Percentiles rank a stretch among this genome's conserved stretches.
Conservation (phyloP, 2,888 invertebrate genomes). For the Crematogaster levior region DNA sequence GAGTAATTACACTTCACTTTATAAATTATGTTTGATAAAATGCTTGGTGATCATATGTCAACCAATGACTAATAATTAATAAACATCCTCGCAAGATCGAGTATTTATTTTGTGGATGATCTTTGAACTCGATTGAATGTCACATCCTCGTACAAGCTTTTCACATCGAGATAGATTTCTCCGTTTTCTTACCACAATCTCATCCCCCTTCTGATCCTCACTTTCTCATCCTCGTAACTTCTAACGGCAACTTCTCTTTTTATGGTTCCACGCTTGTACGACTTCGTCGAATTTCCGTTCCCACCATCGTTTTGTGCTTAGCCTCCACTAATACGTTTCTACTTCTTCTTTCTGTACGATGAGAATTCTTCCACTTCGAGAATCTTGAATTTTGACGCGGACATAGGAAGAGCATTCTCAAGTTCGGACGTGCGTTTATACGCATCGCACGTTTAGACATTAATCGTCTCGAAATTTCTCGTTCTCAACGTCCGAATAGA, state of each 20-base stretch:
- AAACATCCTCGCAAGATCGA: neutral
- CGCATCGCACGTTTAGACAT: neutral
- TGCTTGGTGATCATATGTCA: slow-evolving; percentile 47
- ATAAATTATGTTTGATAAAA: slow-evolving; percentile 12
- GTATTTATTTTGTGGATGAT: slow-evolving; percentile 61
- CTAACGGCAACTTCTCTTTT: slow-evolving; percentile 39
- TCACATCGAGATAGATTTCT: slow-evolving; percentile 24
- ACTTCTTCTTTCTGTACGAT: neutral
- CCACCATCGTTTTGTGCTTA: slow-evolving; percentile 14
- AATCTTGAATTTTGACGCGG: slow-evolving; percentile 57
- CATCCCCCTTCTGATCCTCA: slow-evolving; percentile 20
- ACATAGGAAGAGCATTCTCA: slow-evolving; percentile 1
- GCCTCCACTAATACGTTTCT: slow-evolving; percentile 18
- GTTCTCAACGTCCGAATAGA: slow-evolving; percentile 9
- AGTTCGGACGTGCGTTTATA: neutral
- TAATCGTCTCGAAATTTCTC: neutral
- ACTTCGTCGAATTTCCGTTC: slow-evolving; percentile 57
- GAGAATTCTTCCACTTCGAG: slow-evolving; percentile 55
- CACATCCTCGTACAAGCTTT: slow-evolving; percentile 49
- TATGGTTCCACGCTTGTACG: slow-evolving; percentile 22
- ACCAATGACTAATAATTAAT: slow-evolving; percentile 56
- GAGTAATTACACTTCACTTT: slow-evolving; percentile 3
- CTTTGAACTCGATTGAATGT: slow-evolving; percentile 64
- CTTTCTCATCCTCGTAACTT: slow-evolving; percentile 30
- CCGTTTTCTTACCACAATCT: slow-evolving; percentile 5